Evolutionary conservation across 2,888 invertebrate genomes (phyloP).

Genomic region (Zygaena filipendulae): DNA sequence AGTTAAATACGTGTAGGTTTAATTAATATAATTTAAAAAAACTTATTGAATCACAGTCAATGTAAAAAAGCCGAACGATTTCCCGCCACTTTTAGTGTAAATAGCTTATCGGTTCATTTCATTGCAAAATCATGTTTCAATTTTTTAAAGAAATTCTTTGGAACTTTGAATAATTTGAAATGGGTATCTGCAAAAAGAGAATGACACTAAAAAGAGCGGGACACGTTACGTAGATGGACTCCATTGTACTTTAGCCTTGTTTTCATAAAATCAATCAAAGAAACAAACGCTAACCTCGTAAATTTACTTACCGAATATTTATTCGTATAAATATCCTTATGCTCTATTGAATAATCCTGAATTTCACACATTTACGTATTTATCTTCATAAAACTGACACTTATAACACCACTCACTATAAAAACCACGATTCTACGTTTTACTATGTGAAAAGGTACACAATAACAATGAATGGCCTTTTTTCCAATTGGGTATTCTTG

Average conservation of each 20-base stretch:
- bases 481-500: conserved; percentile 50
- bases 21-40: too few species aligned
- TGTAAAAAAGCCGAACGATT: conserved; percentile 22
- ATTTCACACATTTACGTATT: conserved; percentile 75
- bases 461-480: conserved; percentile 57
- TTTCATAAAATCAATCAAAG: conserved; percentile 27
- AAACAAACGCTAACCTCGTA: conserved; percentile 9
- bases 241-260: conserved; percentile 47
- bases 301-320: conserved; percentile 75
- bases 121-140: too few species aligned
- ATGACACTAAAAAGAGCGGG: conserved; percentile 66
- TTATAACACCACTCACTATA: conserved; percentile 66
- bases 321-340: conserved; percentile 72
- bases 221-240: too few species aligned
- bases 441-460: conserved; percentile 65
- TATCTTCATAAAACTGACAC: conserved; percentile 62
- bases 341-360: conserved; percentile 75
- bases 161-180: too few species aligned
- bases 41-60: conserved; percentile 10
- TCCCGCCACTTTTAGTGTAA: conserved; percentile 58
- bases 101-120: too few species aligned
- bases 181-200: too few species aligned
- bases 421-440: conserved; percentile 46
- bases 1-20: too few species aligned
- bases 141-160: too few species aligned